phyloP scores from a whole-genome alignment of 2,797 vertebrate species.

The Choloepus didactylus region DNA sequence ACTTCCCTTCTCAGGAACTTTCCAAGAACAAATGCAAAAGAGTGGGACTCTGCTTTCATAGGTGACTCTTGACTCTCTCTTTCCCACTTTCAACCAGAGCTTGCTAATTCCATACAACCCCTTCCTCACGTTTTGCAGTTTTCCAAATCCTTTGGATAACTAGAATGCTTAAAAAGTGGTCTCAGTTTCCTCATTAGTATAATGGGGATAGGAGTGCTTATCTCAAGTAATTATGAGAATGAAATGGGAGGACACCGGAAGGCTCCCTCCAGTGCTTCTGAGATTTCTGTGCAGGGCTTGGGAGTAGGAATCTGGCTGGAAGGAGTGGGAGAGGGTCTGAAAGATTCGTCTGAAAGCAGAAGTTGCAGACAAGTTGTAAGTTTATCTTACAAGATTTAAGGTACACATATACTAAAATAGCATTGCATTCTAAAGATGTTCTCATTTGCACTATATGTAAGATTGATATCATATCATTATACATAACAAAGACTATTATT shows the following conservation, averaged over 20 bases:
- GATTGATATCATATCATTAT: too few relatives aligned
- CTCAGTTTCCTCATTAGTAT: not conserved
- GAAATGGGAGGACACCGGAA: not conserved
- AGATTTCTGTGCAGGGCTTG: not conserved
- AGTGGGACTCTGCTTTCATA: fast-evolving
- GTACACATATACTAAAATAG: not conserved
- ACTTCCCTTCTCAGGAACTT: not conserved
- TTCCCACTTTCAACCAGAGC: too few relatives aligned
- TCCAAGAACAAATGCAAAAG: fast-evolving
- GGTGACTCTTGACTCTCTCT: fast-evolving
- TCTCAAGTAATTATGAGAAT: not conserved
- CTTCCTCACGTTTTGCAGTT: fast-evolving
- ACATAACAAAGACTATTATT: too few relatives aligned
- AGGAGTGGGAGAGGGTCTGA: not conserved
- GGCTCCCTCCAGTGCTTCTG: not conserved
- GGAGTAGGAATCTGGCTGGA: not conserved
- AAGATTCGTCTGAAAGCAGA: not conserved
- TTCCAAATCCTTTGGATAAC: not conserved
- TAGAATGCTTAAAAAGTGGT: not conserved
- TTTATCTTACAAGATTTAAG: not conserved
- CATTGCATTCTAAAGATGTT: not conserved
- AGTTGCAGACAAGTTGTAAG: not conserved
- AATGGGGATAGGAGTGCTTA: not conserved
- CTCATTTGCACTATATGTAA: not conserved
- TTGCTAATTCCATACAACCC: fast-evolving